phyloP scores from a whole-genome alignment of 1,140 invertebrate genomes.

The Protaetia brevitarsis region DNA sequence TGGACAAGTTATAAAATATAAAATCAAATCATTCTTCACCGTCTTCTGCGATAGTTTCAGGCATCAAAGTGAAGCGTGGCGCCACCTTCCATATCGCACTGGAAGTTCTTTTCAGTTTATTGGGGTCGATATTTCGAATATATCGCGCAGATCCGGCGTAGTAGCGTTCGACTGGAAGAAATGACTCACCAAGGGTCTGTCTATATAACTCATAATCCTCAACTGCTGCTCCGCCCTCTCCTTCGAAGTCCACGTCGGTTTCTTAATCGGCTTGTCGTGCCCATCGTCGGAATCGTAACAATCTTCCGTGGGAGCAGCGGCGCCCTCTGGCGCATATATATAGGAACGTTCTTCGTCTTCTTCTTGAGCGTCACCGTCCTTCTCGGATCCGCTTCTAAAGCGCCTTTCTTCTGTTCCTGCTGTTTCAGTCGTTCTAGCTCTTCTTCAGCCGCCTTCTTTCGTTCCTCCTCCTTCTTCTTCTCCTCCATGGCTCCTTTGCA shows the following conservation, averaged over 20 bases:
- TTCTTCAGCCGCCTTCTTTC: conserved; percentile 29
- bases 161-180: conserved; percentile 63
- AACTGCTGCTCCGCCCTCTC: conserved; percentile 35
- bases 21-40: neutral
- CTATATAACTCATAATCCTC: conserved; percentile 15
- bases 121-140: conserved; percentile 65
- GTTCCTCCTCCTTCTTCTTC: conserved; percentile 37
- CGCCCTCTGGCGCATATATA: conserved; percentile 48
- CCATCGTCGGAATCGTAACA: conserved; percentile 57
- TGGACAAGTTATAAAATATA: neutral
- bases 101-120: conserved; percentile 64
- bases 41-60: neutral
- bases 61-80: conserved; percentile 15
- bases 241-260: conserved; percentile 30
- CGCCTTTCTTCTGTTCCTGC: conserved; percentile 48
- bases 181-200: conserved; percentile 49
- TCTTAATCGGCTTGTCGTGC: neutral
- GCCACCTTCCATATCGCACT: conserved; percentile 69
- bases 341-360: neutral
- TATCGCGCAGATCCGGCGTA: conserved; percentile 61
- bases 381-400: conserved; percentile 54
- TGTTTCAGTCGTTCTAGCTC: conserved; percentile 52
- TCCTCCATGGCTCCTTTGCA: conserved; percentile 48
- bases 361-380: conserved; percentile 50
- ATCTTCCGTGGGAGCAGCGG: conserved; percentile 53